These are phyloP conservation scores for Palaemon carinicauda DNA, from an alignment of 1,140 invertebrate genomes.

Conservation along the genomic window DNA sequence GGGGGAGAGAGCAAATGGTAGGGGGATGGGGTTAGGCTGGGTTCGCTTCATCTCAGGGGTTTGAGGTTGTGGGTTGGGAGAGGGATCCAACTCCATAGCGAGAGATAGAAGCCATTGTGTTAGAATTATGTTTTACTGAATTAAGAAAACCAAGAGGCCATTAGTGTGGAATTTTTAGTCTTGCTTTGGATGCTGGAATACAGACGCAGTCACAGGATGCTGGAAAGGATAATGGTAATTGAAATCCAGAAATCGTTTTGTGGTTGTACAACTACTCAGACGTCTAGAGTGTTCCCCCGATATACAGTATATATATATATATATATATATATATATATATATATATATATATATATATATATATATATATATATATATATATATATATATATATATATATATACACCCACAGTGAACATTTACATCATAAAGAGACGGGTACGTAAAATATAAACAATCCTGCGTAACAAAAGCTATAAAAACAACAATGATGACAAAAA, in stretches of 20 bases:
- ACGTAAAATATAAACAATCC: too few relatives aligned
- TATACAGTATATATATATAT: background rate
- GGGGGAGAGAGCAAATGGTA: constrained; percentile 19
- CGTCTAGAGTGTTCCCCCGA: too few relatives aligned
- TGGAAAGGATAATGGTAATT: background rate
- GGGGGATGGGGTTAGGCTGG: background rate
- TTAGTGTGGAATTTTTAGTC: background rate
- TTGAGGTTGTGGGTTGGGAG: background rate
- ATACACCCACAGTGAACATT: too few relatives aligned
- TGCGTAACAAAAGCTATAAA: too few relatives aligned
- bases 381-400: background rate
- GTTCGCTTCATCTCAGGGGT: too few relatives aligned
- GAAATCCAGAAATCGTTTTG: too few relatives aligned
- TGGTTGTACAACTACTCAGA: too few relatives aligned
- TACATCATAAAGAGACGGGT: too few relatives aligned
- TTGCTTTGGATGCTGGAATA: background rate
- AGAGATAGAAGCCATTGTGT: background rate
- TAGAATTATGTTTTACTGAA: background rate
- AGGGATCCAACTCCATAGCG: too few relatives aligned
- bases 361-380: background rate
- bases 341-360: background rate
- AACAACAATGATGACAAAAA: too few relatives aligned
- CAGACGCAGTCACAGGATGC: too few relatives aligned
- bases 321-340: background rate
- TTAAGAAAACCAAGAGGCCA: background rate